phyloP scores from a whole-genome alignment of 2,888 invertebrate genomes.

The Dolichopus griseipennis region DNA sequence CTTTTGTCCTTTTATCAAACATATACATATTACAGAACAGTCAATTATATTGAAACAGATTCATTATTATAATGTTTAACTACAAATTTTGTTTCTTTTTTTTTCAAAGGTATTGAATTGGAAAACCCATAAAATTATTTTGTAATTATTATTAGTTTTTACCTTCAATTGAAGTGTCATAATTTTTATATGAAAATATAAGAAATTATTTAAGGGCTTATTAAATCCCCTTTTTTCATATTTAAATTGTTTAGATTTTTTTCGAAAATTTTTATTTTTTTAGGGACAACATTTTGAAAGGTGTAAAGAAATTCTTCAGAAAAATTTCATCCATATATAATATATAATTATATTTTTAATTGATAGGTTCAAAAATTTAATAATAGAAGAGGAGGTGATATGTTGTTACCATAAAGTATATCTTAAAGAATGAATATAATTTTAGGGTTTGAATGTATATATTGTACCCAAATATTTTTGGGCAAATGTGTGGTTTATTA shows the following conservation, averaged over 20 bases:
- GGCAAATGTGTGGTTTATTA: no score
- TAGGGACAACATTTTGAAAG: not conserved
- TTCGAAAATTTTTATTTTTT: no score
- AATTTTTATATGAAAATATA: not conserved
- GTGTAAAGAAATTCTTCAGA: not conserved
- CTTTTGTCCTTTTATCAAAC: not conserved
- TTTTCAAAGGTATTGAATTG: not conserved
- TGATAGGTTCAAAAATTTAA: not conserved
- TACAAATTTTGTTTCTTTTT: not conserved
- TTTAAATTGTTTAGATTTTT: not conserved
- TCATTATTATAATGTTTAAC: no score
- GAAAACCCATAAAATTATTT: slow-evolving; percentile 2
- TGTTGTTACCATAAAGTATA: no score
- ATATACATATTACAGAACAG: not conserved
- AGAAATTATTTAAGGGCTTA: not conserved
- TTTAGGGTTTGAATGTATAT: no score
- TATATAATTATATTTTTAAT: no score
- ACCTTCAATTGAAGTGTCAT: not conserved
- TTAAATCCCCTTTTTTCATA: not conserved
- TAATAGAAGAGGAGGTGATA: no score
- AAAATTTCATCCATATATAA: not conserved
- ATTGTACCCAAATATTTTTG: no score
- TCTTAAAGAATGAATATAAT: no score
- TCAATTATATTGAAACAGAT: not conserved
- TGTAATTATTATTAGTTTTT: not conserved